Evolutionary conservation across 2,113 vertebrate genomes (phyloP), one percentile per base, ranked within the genome.

Genomic region (Gasterosteus aculeatus): DNA sequence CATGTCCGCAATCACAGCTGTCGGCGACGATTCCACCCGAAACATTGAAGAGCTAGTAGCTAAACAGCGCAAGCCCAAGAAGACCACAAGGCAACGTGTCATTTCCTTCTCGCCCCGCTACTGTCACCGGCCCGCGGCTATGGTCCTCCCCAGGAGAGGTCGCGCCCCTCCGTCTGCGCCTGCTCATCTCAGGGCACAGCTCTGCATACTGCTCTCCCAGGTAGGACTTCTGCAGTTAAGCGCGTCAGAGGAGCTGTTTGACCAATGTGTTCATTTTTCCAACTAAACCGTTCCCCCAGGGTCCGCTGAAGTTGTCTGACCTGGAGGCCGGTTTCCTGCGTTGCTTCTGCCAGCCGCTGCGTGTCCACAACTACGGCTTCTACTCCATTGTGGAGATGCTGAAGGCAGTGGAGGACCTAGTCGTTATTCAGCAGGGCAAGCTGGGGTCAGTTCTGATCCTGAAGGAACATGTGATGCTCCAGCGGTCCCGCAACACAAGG

Each of bases 381-480:
- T 91, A 91, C 69, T 97, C 96, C 10, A 70, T 93, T n/a, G 83
- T 69, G 26, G 96, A 98, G 85, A 94, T 96, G 83, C 83, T 99
- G 51, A 83, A 63, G 18, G 94, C 94, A 0, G 69, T 93, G 7
- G 81, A 89, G 0, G 96, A 98, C 83, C 53, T 95, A 38, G 51
- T 99, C 54, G 9, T 29, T 0, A 58, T 98, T 58, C 82, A 93
- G 39, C 95, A 96, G 75, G 90, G 94, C 82, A 92, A 92, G 76
- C 82, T 87, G 35, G 97, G 97, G 8, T 96, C 96, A 16, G 81
- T 96, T 78, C 47, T 98, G 67, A 80, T 7, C 1, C 91, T 97
- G n/a, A 96, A 91, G 82, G 79, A 88, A 4, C 66, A 69, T 0
- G 64, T 86, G 83, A 81, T 56, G 56, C 1, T 38, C 7, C 38